These are phyloP conservation scores for Eilema caniola DNA, from an alignment of 2,888 invertebrate genomes.

Conservation along the genomic window DNA sequence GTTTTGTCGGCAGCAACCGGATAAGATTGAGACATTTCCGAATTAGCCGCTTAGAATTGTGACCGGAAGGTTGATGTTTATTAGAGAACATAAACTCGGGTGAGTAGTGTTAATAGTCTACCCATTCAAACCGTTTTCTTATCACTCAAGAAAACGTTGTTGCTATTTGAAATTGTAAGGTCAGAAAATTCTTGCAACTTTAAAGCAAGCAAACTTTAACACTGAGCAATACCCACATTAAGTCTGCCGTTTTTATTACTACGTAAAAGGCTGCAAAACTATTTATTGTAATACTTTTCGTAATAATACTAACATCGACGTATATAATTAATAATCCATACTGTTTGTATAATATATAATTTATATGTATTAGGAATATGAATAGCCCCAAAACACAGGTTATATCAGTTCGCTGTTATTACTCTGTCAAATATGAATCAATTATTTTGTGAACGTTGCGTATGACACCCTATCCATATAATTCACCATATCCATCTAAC, in stretches of 20 bases:
- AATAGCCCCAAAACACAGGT: constrained; percentile 1
- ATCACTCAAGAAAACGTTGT: not conserved
- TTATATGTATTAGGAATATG: not conserved
- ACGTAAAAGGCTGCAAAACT: not conserved
- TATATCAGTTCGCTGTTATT: not conserved
- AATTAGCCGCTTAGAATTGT: not conserved
- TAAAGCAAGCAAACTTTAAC: no score
- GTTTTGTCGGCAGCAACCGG: not conserved
- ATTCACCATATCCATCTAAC: not conserved
- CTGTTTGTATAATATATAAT: not conserved
- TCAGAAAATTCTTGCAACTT: not conserved
- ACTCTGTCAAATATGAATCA: not conserved
- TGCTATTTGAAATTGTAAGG: not conserved
- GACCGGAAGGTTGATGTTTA: not conserved
- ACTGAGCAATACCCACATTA: no score
- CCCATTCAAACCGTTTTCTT: not conserved
- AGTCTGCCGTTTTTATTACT: not conserved
- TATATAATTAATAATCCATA: not conserved
- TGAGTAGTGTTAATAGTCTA: not conserved
- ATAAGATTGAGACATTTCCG: not conserved
- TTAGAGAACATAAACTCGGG: not conserved
- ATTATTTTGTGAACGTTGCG: not conserved
- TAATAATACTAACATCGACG: not conserved
- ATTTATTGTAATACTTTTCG: not conserved
- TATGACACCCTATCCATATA: not conserved